Evolutionary conservation across 2,797 vertebrate genomes (phyloP), one percentile per base, ranked within the genome.

Genomic region (Ammospiza maritima): DNA sequence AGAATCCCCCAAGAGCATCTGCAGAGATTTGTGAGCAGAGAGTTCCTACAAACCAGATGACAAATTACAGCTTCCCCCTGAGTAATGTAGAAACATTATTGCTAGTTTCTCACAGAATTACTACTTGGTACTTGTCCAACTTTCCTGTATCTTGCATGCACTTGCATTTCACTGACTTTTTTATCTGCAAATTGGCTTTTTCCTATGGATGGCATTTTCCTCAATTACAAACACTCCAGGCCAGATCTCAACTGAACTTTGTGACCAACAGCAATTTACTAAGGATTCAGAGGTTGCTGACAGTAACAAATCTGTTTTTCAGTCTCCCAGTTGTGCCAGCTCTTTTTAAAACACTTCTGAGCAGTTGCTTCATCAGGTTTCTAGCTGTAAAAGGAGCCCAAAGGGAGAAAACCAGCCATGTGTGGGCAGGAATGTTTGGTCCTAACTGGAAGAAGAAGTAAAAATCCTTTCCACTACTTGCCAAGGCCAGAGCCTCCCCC

Each of bases 31-130:
- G 64, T 1, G 5, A 72, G 57, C 44, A 64, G 32, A 57, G 48
- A 94, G 64, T 64, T 86, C 85, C 67, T 79, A 93, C 71, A 91
- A 94, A 79, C 25, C 77, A 90, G 80, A 88, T 54, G 74, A 94
- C 53, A 95, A 92, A 93, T 82, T 78, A 88, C 82, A 95, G 60
- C 23, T 76, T 92, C 25, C 60, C 60, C 67, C 38, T 47, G 60
- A 56, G 79, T 85, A 85, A 95, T 32, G 50, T 0, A 88, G 73
- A 91, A 93, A 76, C n/a, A 47, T 84, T 47, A 81, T 25, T 88
- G 58, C 81, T 64, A 79, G 45, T 85, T 90, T 84, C 38, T 58
- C 53, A 54, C 16, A 47, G 85, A 92, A 88, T 81, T 84, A 79
- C 70, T 30, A 6, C 48, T 91, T 82, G 91, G 53, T 86, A 47